These are phyloP conservation scores for Malacosoma neustria DNA, from an alignment of 2,888 invertebrate genomes.

Conservation along the genomic window DNA sequence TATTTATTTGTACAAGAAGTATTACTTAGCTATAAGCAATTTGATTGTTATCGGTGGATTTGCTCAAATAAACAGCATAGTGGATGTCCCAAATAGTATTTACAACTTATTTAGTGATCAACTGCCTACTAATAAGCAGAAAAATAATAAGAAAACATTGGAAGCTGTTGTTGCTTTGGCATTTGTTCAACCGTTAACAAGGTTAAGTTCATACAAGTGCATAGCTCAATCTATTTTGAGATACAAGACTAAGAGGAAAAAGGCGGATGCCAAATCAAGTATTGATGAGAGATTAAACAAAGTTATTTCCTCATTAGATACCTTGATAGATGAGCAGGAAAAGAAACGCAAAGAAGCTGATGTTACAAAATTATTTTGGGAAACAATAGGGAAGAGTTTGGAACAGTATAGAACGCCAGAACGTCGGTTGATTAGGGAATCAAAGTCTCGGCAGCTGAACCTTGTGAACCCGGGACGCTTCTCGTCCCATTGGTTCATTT, in stretches of 20 bases:
- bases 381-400: conserved; percentile 77
- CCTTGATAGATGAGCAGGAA: conserved; percentile 77
- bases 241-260: conserved; percentile 57
- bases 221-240: conserved; percentile 74
- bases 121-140: conserved; percentile 68
- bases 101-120: conserved; percentile 74
- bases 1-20: conserved; percentile 81
- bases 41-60: conserved; percentile 83
- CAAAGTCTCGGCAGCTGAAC: conserved; percentile 80
- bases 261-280: conserved; percentile 47
- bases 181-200: conserved; percentile 76
- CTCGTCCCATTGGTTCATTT: conserved; percentile 85
- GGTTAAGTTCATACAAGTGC: conserved; percentile 77
- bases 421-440: conserved; percentile 86
- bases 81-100: conserved; percentile 75
- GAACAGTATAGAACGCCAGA: conserved; percentile 77
- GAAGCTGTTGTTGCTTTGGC: conserved; percentile 76
- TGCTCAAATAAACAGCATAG: conserved; percentile 75
- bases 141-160: conserved; percentile 68
- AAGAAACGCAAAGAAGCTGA: conserved; percentile 79
- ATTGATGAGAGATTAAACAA: conserved; percentile 73
- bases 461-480: conserved; percentile 82
- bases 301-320: conserved; percentile 76
- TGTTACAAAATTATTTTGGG: conserved; percentile 83
- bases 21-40: conserved; percentile 82